Evolutionary conservation across 2,797 vertebrate genomes (phyloP), one percentile per base, ranked within the genome.

Genomic region (Scarus forsteni): DNA sequence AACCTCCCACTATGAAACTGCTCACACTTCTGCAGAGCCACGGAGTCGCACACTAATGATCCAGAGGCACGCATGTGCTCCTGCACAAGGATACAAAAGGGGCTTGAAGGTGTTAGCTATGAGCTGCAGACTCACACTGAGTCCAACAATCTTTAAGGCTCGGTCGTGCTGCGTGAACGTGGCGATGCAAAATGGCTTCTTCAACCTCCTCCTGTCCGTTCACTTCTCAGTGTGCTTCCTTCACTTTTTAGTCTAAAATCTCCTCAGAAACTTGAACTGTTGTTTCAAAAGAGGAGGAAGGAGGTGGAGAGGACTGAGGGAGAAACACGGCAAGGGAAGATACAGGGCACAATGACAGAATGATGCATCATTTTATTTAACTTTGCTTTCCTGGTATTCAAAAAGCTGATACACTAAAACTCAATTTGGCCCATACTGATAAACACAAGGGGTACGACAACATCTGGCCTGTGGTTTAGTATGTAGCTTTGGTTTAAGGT

Each of bases 51-150:
- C 52, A 77, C 58, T 59, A 73, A 66, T 45, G 51, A 54, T 10
- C 36, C 16, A 58, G 18, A 55, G 53, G 42, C 40, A 60, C 8
- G 44, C 8, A 44, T 49, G 5, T 2, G 1, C 50, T 19, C 48
- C 49, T 51, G 63, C 52, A 48, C 10, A 16, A 16, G 52, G 15
- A 55, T 27, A 50, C 40, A 76, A 55, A 77, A 63, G 38, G 62
- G 42, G 44, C 71, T 85, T 64, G 66, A 72, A 73, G 84, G 90
- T 49, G 87, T 66, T 56, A 43, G 66, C 80, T 72, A 74, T 9
- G 38, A 88, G 81, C 77, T 43, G 56, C 60, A 88, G 88, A 90
- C 90, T 93, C 93, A 94, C 95, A 94, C 90, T 92, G 88, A 83
- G 92, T 87, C 91, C 92, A 94, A 96, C 81, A 69, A 94, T 93